Evolutionary conservation across 2,888 invertebrate genomes (phyloP), one percentile per base, ranked within the genome.

Genomic region (Nemurella pictetii): DNA sequence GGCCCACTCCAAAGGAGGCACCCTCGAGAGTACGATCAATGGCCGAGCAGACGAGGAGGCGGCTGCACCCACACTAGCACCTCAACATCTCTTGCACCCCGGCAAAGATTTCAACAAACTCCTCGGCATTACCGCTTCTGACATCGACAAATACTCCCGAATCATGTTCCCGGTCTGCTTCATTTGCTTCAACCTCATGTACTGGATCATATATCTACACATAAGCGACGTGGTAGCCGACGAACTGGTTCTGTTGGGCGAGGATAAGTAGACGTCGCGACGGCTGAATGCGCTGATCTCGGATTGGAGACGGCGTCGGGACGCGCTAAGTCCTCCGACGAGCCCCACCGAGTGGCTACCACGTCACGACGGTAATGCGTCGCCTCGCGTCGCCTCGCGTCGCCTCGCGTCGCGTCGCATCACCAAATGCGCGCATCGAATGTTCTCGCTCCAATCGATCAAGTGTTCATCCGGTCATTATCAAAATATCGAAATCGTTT

Each of bases 91-190:
- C 96, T 90, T 94, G 96, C 89, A 93, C 96, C 89, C 96, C 96
- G 91, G 96, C 96, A 85, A 86, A 93, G 96, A 97, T 91, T 96
- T 97, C 91, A 97, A 96, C 93, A 97, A 97, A 91, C 93, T 97
- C 88, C 94, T 96, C 91, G 97, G 91, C 89, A 96, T 97, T 91
- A 98, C 97, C 89, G 98, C 98, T 86, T 98, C 98, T 90, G 98
- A 98, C 92, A 99, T 99, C 91, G 99, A 99, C 94, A 99, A 99
- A 92, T 99, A 99, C 91, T 98, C 99, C 87, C 95, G 99, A 90
- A 97, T 99, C 91, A 96, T 98, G 89, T 99, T 99, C 91, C 99
- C 99, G 84, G 97, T 98, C 89, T 97, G 98, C 92, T 99, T 99
- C 93, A 96, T 99, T 88, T 96, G 98, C 92, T 99, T 99, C 94